Percentiles rank a stretch among this genome's conserved stretches.
These are phyloP conservation scores for Orientallactaga bullata DNA, from an alignment of 2,113 vertebrate genomes.

Conservation along the genomic window DNA sequence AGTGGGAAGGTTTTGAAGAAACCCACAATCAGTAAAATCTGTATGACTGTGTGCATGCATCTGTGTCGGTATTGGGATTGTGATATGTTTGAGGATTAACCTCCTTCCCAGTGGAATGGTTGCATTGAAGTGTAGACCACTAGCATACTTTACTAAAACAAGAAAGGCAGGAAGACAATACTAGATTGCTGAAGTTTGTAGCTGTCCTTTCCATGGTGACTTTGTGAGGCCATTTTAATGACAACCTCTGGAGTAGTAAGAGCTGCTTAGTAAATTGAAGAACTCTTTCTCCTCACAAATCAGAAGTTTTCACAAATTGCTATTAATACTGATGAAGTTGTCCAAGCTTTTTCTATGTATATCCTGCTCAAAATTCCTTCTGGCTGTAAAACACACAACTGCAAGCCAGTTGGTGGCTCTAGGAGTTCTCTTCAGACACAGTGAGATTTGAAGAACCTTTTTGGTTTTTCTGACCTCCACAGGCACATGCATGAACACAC, in stretches of 20 bases:
- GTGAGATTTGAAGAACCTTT: background rate
- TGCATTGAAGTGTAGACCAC: background rate
- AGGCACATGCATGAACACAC: too few relatives aligned
- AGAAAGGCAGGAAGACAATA: background rate
- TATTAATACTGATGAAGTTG: background rate
- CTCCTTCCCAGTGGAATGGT: slow-evolving; percentile 1
- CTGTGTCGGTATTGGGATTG: slow-evolving; percentile 17
- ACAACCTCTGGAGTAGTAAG: background rate
- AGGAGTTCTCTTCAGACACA: background rate
- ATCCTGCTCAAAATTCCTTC: background rate
- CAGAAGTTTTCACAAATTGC: background rate
- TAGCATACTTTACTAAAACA: background rate
- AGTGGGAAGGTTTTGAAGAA: slow-evolving; percentile 63
- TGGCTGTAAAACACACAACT: background rate
- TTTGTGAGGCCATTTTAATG: slow-evolving; percentile 4
- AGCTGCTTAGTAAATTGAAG: slow-evolving; percentile 36
- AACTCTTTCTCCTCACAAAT: background rate
- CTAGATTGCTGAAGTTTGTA: too few relatives aligned
- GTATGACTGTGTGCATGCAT: background rate
- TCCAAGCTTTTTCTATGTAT: background rate
- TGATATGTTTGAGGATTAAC: slow-evolving; percentile 54
- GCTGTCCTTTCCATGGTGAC: background rate
- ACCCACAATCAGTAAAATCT: slow-evolving; percentile 68
- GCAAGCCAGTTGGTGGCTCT: background rate
- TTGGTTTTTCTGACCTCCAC: too few relatives aligned